Evolutionary conservation across 2,113 vertebrate genomes (phyloP).

Genomic region (Columba livia): DNA sequence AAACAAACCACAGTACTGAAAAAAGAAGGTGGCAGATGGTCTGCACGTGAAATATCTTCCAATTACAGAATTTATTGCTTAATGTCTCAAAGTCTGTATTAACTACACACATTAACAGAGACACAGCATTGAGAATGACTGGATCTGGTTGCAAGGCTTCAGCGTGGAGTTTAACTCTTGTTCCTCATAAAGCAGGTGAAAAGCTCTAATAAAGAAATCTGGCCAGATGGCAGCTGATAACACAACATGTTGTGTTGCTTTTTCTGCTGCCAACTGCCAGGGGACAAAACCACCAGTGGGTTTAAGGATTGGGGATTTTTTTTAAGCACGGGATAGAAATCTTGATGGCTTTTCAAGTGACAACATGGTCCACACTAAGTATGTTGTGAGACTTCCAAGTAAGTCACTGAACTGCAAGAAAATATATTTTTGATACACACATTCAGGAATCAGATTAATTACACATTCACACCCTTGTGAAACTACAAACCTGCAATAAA

Average conservation of each 20-base stretch:
- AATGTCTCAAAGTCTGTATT: constrained; percentile 51
- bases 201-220: constrained; percentile 25
- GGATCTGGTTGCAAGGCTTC: constrained; percentile 29
- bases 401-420: neutral
- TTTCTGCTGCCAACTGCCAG: neutral
- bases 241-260: neutral
- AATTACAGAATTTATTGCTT: constrained; percentile 52
- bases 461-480: neutral
- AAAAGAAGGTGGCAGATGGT: constrained; percentile 59
- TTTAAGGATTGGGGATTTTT: neutral
- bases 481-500: neutral
- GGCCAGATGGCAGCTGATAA: constrained; percentile 51
- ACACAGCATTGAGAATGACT: neutral
- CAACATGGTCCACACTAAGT: neutral
- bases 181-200: constrained; percentile 33
- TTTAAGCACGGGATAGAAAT: neutral
- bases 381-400: neutral
- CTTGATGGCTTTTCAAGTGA: neutral
- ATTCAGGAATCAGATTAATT: constrained; percentile 14
- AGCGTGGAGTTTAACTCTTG: neutral
- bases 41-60: constrained; percentile 52
- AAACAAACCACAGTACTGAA: neutral
- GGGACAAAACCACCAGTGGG: neutral
- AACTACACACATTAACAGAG: constrained; percentile 27
- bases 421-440: neutral